A percentile compares a stretch with the other conserved stretches of the same genome.
Evolutionary conservation across 2,113 vertebrate genomes (phyloP).

Genomic region (Pseudopodoces humilis): DNA sequence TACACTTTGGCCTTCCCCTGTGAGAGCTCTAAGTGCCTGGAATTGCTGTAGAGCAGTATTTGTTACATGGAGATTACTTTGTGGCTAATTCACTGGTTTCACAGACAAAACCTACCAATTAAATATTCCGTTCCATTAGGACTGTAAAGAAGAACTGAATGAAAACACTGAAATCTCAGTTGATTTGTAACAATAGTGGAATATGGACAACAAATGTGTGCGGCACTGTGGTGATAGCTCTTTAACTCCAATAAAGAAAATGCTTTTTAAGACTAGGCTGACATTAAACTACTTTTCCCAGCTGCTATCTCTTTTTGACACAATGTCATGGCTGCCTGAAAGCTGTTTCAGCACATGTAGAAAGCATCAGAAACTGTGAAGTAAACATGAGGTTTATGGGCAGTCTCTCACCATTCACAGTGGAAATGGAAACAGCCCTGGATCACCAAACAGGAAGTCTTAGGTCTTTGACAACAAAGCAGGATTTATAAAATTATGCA

Average conservation of each 20-base stretch:
- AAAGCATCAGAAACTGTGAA: not conserved
- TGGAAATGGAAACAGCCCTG: not conserved
- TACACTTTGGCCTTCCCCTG: not conserved
- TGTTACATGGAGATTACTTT: not conserved
- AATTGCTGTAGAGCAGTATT: not conserved
- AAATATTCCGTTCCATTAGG: not conserved
- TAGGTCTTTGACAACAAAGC: constrained; percentile 1
- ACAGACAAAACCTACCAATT: not conserved
- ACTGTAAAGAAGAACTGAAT: not conserved
- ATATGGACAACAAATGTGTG: not conserved
- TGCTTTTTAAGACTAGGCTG: not conserved
- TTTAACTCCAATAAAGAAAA: not conserved
- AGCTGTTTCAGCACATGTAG: not conserved
- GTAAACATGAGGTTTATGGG: constrained; percentile 15
- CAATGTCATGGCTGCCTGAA: not conserved
- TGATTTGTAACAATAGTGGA: not conserved
- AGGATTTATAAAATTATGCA: not conserved
- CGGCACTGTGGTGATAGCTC: not conserved
- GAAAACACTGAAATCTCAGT: not conserved
- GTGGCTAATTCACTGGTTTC: not conserved
- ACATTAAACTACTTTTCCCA: not conserved
- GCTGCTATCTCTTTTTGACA: not conserved
- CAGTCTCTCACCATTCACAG: not conserved
- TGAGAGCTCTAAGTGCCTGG: not conserved
- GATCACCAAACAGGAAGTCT: constrained; percentile 28